phyloP scores from a whole-genome alignment of 2,113 vertebrate species.

The Chamaea fasciata region DNA sequence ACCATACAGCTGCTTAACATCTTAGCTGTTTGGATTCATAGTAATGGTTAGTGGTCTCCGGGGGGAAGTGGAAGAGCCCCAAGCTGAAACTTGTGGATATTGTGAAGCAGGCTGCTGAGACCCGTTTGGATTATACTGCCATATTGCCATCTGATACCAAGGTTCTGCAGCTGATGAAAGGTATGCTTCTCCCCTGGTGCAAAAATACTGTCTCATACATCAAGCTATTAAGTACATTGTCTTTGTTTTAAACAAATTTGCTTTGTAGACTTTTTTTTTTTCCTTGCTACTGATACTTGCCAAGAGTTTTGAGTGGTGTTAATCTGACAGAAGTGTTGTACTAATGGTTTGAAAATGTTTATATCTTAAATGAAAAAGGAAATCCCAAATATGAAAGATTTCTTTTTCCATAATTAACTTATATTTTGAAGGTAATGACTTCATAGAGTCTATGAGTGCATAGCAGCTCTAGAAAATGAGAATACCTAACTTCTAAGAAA shows the following conservation, averaged over 20 bases:
- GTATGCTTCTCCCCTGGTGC: not conserved
- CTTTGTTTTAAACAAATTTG: not conserved
- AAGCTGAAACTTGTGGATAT: not conserved
- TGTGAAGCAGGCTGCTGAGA: not conserved
- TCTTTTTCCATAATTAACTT: not conserved
- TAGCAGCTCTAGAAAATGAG: not conserved
- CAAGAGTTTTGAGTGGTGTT: not conserved
- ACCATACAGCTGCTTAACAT: not conserved
- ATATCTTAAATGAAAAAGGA: not conserved
- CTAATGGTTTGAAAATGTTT: not conserved
- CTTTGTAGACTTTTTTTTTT: not conserved
- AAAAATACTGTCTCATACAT: not conserved
- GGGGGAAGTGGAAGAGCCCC: not conserved
- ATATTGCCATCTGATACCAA: not conserved
- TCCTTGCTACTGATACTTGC: not conserved
- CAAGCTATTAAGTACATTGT: accelerated
- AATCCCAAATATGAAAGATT: not conserved
- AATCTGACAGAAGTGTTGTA: not conserved
- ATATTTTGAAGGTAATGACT: not conserved
- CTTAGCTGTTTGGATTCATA: not conserved
- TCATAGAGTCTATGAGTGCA: not conserved
- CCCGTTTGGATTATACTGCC: not conserved
- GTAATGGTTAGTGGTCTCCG: not conserved
- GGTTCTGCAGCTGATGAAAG: not conserved
- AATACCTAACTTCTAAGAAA: not conserved